Conservation (phyloP, 2,888 invertebrate genomes). For the Cantharis rufa region DNA sequence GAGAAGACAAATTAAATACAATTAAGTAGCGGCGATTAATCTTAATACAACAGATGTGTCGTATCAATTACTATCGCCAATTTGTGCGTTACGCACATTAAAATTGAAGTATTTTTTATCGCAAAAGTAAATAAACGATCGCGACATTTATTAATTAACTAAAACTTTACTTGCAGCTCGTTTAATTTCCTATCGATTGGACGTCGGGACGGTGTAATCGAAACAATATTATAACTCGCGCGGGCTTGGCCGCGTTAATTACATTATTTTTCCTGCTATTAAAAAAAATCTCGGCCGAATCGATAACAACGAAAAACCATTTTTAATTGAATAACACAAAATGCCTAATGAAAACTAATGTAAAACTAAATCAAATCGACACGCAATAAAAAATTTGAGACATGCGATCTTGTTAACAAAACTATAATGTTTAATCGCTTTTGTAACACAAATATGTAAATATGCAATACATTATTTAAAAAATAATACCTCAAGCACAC, state of each 20-base stretch:
- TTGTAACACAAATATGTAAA: neutral
- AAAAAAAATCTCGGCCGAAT: neutral
- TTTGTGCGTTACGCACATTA: neutral
- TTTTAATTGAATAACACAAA: neutral
- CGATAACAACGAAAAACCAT: neutral
- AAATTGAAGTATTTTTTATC: neutral
- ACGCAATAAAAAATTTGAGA: neutral
- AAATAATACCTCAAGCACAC: neutral
- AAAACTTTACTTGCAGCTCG: neutral
- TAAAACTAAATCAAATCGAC: neutral
- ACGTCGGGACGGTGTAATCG: neutral
- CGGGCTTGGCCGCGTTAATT: neutral
- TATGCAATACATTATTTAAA: neutral
- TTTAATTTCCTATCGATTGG: conserved; percentile 2
- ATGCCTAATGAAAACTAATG: neutral
- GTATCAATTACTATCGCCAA: neutral
- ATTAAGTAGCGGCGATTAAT: neutral
- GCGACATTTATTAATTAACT: conserved; percentile 2
- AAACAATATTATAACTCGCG: neutral
- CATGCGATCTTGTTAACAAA: neutral
- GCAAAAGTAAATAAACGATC: neutral
- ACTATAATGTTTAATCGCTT: neutral
- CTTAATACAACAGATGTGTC: neutral
- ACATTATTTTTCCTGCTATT: neutral
- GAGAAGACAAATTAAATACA: neutral